These are phyloP conservation scores for Dugesia japonica DNA, from an alignment of 2,888 invertebrate genomes.

Conservation along the genomic window DNA sequence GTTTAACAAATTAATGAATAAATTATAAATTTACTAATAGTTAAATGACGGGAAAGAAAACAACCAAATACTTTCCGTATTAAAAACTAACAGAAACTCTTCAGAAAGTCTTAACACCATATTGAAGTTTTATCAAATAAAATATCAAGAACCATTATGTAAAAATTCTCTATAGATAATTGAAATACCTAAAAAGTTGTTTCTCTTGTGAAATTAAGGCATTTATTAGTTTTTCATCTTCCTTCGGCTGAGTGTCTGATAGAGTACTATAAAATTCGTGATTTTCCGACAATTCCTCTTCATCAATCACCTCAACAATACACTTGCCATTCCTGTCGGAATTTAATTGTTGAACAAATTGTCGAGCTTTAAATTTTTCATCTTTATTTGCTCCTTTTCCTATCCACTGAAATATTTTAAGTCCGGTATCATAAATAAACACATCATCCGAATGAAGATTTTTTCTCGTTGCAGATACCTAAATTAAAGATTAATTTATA, in stretches of 20 bases:
- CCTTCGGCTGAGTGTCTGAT: neutral
- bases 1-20: no score
- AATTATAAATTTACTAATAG: no score
- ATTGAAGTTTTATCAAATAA: no score
- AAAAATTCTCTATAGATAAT: no score
- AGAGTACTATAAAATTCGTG: neutral
- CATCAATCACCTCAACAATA: constrained; percentile 38
- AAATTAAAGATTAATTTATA: neutral
- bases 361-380: constrained; percentile 43
- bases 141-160: no score
- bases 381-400: constrained; percentile 42
- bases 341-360: constrained; percentile 38
- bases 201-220: neutral
- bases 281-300: constrained; percentile 31
- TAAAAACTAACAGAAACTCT: no score
- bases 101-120: no score
- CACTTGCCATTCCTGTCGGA: constrained; percentile 38
- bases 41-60: no score
- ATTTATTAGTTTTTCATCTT: neutral
- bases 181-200: neutral
- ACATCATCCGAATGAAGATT: constrained; percentile 41
- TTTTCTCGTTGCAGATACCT: constrained; percentile 21
- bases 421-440: constrained; percentile 44
- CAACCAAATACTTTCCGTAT: no score
- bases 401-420: constrained; percentile 42